Evolutionary conservation across 2,888 invertebrate genomes (phyloP).

Genomic region (Apoda limacodes): DNA sequence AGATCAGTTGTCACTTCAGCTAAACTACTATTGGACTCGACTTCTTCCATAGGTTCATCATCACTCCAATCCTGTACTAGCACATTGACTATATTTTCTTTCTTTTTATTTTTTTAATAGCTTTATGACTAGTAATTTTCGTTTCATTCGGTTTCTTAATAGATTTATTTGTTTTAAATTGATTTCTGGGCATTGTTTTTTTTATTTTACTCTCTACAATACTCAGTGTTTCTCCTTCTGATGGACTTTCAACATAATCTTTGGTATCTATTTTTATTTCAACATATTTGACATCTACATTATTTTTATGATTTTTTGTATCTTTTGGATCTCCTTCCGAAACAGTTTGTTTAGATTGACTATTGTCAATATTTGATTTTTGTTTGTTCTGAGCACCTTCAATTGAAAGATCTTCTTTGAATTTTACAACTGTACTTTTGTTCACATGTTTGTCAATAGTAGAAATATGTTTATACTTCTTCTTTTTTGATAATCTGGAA

Average conservation of each 20-base stretch:
- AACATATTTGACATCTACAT: no score
- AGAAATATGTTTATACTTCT: slow-evolving; percentile 10
- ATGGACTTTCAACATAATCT: no score
- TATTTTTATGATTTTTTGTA: slow-evolving; percentile 20
- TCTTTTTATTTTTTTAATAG: slow-evolving; percentile 19
- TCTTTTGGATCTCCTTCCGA: slow-evolving; percentile 13
- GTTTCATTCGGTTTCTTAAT: slow-evolving; percentile 11
- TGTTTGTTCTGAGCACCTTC: slow-evolving; percentile 16
- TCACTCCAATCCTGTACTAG: slow-evolving; percentile 68
- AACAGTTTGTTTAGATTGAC: slow-evolving; percentile 9
- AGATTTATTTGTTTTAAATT: slow-evolving; percentile 15
- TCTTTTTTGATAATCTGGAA: slow-evolving; percentile 32
- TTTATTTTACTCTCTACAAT: slow-evolving; percentile 18
- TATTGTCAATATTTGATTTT: slow-evolving; percentile 18
- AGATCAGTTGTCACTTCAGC: no score
- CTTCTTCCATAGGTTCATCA: slow-evolving; percentile 39
- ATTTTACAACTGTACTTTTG: no score
- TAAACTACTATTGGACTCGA: no score
- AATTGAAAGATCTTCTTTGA: slow-evolving; percentile 8
- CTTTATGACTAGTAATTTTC: no score
- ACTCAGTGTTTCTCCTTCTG: slow-evolving; percentile 20
- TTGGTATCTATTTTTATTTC: no score
- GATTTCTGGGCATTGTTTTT: slow-evolving; percentile 17
- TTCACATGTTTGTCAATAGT: slow-evolving; percentile 3
- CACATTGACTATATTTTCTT: slow-evolving; percentile 52